Percentiles rank a stretch among this genome's conserved stretches.
These are phyloP conservation scores for Labroides dimidiatus DNA, from an alignment of 2,797 vertebrate genomes.

Conservation along the genomic window DNA sequence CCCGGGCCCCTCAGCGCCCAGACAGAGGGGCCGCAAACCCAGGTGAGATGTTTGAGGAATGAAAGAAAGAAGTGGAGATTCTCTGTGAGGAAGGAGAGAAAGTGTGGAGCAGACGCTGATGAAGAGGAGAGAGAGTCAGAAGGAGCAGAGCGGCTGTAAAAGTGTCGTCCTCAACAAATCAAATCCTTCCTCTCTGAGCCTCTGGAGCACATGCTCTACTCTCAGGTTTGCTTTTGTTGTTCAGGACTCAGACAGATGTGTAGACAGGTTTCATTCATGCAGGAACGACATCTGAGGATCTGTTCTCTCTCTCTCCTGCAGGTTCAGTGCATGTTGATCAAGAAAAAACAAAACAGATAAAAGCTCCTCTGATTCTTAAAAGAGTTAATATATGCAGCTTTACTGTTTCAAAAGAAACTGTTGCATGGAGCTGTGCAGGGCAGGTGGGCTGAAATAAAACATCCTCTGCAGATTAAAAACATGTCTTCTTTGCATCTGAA, in stretches of 20 bases:
- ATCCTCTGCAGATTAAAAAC: too few species aligned
- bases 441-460: too few species aligned
- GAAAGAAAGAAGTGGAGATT: neutral
- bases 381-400: too few species aligned
- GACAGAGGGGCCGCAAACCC: slow-evolving; percentile 85
- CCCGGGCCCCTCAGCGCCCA: slow-evolving; percentile 65
- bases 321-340: too few species aligned
- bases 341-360: too few species aligned
- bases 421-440: too few species aligned
- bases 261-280: slow-evolving; percentile 12
- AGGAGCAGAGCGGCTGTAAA: slow-evolving; percentile 25
- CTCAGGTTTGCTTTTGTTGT: neutral
- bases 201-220: slow-evolving; percentile 21
- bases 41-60: slow-evolving; percentile 79
- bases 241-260: neutral
- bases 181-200: neutral
- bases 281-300: too few species aligned
- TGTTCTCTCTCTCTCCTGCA: too few species aligned
- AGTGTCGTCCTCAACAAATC: slow-evolving; percentile 24
- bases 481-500: too few species aligned
- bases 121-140: neutral
- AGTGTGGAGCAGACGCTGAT: slow-evolving; percentile 36
- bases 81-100: neutral
- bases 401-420: too few species aligned
- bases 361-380: too few species aligned